Conservation (phyloP, 2,888 invertebrate genomes). For the Spodoptera exigua region DNA sequence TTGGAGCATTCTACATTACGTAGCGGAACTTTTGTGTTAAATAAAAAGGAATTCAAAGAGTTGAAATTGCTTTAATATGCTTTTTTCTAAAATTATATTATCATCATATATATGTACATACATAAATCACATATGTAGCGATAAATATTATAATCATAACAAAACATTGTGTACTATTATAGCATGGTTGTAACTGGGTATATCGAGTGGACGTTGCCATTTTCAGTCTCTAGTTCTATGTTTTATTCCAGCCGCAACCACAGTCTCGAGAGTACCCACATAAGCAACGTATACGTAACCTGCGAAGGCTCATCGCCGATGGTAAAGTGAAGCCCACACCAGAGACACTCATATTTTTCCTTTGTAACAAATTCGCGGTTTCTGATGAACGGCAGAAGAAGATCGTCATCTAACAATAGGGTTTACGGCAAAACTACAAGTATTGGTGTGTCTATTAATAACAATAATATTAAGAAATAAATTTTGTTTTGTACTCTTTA, state of each 20-base stretch:
- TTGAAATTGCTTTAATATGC: conserved; percentile 52
- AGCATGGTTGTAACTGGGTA: conserved; percentile 42
- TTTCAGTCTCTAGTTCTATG: conserved; percentile 38
- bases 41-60: conserved; percentile 50
- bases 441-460: conserved; percentile 62
- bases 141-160: conserved; percentile 39
- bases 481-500: conserved; percentile 57
- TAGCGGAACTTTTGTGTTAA: conserved; percentile 32
- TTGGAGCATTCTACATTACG: conserved; percentile 11
- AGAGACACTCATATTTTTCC: conserved; percentile 86
- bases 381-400: conserved; percentile 80
- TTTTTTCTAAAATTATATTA: conserved; percentile 40
- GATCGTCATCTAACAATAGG: conserved; percentile 51
- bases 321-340: conserved; percentile 85
- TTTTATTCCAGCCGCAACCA: conserved; percentile 61
- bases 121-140: conserved; percentile 47
- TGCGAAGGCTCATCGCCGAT: conserved; percentile 82
- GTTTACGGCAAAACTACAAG: conserved; percentile 52
- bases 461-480: conserved; percentile 40
- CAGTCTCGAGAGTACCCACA: conserved; percentile 88
- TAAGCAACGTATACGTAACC: conserved; percentile 90
- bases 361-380: conserved; percentile 86
- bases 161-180: conserved; percentile 53
- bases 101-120: conserved; percentile 42
- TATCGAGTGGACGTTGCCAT: conserved; percentile 31